Conservation (phyloP, 2,797 vertebrate species). For the Darevskia mixta region DNA sequence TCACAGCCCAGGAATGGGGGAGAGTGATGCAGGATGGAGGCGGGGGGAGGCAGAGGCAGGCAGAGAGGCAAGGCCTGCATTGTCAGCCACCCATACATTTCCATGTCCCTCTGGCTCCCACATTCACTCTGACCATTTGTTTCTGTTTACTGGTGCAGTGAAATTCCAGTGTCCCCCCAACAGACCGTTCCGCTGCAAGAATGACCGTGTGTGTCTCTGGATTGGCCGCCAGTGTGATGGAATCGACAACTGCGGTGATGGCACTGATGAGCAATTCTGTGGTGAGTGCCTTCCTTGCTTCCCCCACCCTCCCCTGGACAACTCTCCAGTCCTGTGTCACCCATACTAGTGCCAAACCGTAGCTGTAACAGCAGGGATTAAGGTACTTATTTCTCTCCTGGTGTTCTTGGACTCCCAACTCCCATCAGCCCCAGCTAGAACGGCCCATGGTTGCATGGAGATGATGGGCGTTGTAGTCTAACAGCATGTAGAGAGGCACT, state of each 20-base stretch:
- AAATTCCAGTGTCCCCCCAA: conserved; percentile 92
- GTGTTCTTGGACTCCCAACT: no score
- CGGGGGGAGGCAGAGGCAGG: no score
- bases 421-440: no score
- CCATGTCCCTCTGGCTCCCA: background rate
- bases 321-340: background rate
- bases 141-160: conserved; percentile 73
- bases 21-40: background rate
- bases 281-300: conserved; percentile 79
- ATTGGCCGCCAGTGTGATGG: conserved; percentile 89
- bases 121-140: conserved; percentile 64
- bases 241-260: conserved; percentile 93
- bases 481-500: no score
- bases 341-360: no score
- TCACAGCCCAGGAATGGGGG: background rate
- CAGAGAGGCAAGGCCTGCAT: background rate
- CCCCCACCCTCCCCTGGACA: no score
- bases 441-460: background rate
- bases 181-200: conserved; percentile 93
- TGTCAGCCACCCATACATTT: background rate
- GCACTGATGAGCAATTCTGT: conserved; percentile 91
- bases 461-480: no score
- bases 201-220: conserved; percentile 91
- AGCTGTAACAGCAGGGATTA: background rate
- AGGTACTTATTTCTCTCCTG: no score